These are phyloP conservation scores for Tarsius wallacei DNA, from an alignment of 2,797 vertebrate species.

Conservation along the genomic window DNA sequence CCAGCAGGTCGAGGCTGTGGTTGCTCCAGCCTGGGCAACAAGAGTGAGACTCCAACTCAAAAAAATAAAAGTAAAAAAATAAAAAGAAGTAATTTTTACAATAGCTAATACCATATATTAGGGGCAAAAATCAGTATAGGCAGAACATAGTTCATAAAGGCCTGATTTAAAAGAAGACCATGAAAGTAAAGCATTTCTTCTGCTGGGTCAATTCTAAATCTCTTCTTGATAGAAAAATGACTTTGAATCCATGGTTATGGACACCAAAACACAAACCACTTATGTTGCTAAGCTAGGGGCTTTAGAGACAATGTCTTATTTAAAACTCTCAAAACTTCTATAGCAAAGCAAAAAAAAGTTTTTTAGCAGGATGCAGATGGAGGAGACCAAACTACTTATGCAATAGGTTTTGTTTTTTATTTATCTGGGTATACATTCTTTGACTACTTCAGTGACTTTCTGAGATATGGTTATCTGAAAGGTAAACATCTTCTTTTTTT, in stretches of 20 bases:
- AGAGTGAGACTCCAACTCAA: no score
- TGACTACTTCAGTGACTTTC: not conserved
- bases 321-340: not conserved
- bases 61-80: no score
- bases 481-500: not conserved
- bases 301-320: not conserved
- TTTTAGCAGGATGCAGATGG: not conserved
- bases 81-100: no score
- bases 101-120: not conserved
- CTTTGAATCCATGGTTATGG: not conserved
- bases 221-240: not conserved
- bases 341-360: not conserved
- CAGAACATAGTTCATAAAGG: not conserved
- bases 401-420: not conserved
- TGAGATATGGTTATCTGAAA: constrained; percentile 3
- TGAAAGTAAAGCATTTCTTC: not conserved
- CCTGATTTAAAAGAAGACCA: not conserved
- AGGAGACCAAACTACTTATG: not conserved
- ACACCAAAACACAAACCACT: not conserved
- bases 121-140: not conserved
- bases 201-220: not conserved
- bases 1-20: no score
- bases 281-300: not conserved
- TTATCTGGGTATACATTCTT: not conserved
- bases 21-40: no score